A percentile compares a stretch with the other conserved stretches of the same genome.
phyloP scores from a whole-genome alignment of 2,888 invertebrate species.

The Pristionchus japonicus region DNA sequence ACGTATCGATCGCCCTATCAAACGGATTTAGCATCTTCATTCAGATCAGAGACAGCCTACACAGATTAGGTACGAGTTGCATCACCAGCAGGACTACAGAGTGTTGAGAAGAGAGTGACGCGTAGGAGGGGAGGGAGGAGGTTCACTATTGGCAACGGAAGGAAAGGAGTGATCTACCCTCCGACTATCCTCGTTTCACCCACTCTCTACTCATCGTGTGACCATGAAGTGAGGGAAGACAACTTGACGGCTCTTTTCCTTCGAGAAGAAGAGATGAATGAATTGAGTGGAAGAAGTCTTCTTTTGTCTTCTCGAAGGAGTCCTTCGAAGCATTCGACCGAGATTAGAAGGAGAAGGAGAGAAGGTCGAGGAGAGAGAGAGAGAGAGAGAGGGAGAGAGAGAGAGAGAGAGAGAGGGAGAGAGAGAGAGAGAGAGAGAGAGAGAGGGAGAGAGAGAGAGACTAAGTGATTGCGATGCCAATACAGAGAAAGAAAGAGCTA shows the following conservation, averaged over 20 bases:
- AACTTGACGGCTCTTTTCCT: not conserved
- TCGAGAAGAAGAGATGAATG: not conserved
- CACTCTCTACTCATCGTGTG: not conserved
- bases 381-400: not conserved
- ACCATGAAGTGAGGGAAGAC: not conserved
- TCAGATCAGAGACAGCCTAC: no score
- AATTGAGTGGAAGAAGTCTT: not conserved
- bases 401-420: no score
- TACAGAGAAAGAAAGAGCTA: not conserved
- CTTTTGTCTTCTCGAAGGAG: not conserved
- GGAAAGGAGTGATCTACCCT: not conserved
- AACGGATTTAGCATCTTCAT: no score
- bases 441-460: no score
- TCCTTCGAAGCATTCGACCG: not conserved
- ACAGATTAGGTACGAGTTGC: no score
- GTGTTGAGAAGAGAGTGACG: not conserved
- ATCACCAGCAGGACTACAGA: not conserved
- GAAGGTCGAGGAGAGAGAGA: no score
- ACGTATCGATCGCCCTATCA: no score
- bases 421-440: no score
- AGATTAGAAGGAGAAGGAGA: not conserved
- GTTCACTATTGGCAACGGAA: not conserved
- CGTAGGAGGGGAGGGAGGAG: not conserved
- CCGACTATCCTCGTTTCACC: not conserved
- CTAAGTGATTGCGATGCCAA: not conserved